Percentiles rank a stretch among this genome's conserved stretches.
Conservation (phyloP, 2,113 vertebrate genomes). For the Colius striatus region DNA sequence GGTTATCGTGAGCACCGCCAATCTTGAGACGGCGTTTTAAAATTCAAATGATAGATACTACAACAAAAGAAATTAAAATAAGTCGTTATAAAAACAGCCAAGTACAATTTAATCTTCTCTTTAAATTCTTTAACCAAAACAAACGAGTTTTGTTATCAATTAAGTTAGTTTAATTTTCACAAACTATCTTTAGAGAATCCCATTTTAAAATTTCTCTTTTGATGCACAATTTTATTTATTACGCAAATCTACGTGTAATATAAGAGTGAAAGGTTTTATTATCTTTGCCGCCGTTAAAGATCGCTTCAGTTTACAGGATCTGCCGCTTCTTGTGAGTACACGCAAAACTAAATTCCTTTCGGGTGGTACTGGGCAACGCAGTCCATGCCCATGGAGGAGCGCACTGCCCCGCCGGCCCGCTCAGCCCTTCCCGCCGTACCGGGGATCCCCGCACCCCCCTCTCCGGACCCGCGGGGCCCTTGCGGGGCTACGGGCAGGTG, state of each 20-base stretch:
- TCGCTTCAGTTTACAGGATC: neutral
- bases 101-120: neutral
- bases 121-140: neutral
- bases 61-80: neutral
- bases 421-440: neutral
- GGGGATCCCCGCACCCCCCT: neutral
- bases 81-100: neutral
- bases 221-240: neutral
- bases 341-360: neutral
- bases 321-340: neutral
- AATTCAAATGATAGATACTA: neutral
- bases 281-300: neutral
- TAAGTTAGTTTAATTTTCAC: neutral
- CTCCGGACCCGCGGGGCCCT: neutral
- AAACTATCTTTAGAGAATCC: neutral
- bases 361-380: accelerated
- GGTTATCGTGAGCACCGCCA: neutral
- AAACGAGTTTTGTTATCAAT: neutral
- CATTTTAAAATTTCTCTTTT: neutral
- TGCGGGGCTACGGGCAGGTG: neutral
- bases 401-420: too few relatives aligned
- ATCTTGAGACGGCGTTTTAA: neutral
- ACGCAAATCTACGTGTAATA: neutral
- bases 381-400: accelerated
- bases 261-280: neutral